Evolutionary conservation across 2,888 invertebrate genomes (phyloP).

Genomic region (Eristalinus sepulchralis): DNA sequence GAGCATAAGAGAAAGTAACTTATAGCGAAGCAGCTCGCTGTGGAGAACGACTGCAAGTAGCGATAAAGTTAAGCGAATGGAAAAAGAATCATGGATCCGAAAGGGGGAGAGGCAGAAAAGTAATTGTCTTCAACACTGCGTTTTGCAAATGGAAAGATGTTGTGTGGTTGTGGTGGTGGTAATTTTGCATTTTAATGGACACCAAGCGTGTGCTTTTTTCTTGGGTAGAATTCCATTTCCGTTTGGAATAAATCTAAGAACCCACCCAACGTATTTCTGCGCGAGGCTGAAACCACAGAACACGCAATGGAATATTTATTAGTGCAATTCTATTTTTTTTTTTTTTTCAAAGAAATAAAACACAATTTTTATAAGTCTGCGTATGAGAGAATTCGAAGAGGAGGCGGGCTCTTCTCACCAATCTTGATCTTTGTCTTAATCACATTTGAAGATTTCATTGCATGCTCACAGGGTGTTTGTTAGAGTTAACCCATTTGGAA

Average conservation of each 20-base stretch:
- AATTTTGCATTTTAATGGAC: slow-evolving; percentile 66
- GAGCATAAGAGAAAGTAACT: background rate
- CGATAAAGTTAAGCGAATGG: slow-evolving; percentile 53
- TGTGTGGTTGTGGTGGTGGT: slow-evolving; percentile 19
- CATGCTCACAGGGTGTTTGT: background rate
- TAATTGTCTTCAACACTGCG: slow-evolving; percentile 63
- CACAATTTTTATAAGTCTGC: background rate
- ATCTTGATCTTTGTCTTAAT: background rate
- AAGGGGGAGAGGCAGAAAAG: slow-evolving; percentile 16
- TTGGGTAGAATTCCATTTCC: slow-evolving; percentile 63
- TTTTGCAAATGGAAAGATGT: slow-evolving; percentile 48
- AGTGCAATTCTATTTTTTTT: background rate
- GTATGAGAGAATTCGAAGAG: background rate
- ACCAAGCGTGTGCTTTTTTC: slow-evolving; percentile 45
- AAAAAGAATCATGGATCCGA: background rate
- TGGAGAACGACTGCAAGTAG: slow-evolving; percentile 56
- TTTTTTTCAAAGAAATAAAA: too few species aligned
- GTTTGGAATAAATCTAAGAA: slow-evolving; percentile 68
- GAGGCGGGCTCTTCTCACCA: background rate
- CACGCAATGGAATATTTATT: slow-evolving; percentile 67
- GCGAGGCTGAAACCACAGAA: slow-evolving; percentile 15
- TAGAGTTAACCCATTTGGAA: background rate
- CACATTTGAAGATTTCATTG: background rate
- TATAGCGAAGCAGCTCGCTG: background rate
- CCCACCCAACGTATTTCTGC: slow-evolving; percentile 24